Conservation (phyloP, 2,113 vertebrate genomes). For the Bufo bufo region DNA sequence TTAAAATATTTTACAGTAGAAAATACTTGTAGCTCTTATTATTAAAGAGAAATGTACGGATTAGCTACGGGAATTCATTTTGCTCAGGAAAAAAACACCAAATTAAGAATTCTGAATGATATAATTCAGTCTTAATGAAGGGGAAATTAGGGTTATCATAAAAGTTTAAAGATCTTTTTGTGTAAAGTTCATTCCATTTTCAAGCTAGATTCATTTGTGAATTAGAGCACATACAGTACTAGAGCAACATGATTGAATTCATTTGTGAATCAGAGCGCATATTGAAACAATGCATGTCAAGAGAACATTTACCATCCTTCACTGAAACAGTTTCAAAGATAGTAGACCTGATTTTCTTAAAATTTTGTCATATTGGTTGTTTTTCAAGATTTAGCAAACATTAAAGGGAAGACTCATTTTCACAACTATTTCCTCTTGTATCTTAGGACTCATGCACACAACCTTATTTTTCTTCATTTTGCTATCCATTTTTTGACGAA, state of each 20-base stretch:
- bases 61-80: neutral
- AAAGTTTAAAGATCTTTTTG: slow-evolving; percentile 46
- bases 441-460: too few species aligned
- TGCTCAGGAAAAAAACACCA: neutral
- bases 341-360: neutral
- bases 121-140: slow-evolving; percentile 20
- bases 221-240: slow-evolving; percentile 49
- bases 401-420: neutral
- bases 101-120: neutral
- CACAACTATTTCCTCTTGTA: too few species aligned
- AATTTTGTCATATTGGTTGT: neutral
- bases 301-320: slow-evolving; percentile 36
- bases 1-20: slow-evolving; percentile 12
- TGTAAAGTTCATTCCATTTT: slow-evolving; percentile 38
- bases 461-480: too few species aligned
- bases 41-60: neutral
- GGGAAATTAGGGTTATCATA: slow-evolving; percentile 36
- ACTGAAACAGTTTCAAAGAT: neutral
- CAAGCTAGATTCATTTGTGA: slow-evolving; percentile 49
- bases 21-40: neutral
- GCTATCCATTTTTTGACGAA: too few species aligned
- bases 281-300: slow-evolving; percentile 40
- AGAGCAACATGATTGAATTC: slow-evolving; percentile 47
- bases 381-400: neutral
- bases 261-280: slow-evolving; percentile 54